Evolutionary conservation across 2,888 invertebrate species (phyloP), one percentile per base, ranked within the genome.

Genomic region (Andrena praecox): DNA sequence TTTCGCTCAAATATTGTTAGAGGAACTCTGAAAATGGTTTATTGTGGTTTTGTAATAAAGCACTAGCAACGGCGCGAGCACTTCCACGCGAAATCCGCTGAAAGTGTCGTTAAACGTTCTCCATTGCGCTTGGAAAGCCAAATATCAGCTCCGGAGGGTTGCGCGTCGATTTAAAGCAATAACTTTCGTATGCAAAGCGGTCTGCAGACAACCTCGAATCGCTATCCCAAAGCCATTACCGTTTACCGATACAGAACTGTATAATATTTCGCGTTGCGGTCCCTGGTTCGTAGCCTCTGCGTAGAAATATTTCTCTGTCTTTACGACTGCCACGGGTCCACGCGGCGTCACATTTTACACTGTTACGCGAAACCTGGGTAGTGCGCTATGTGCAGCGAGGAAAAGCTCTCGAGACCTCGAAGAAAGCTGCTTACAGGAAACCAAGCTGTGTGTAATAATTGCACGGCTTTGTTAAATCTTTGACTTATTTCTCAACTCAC

Each of bases 211-310:
- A 63, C 20, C 64, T 12, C 31, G 42, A 59, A 82, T 86, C 73
- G 80, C 80, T 73, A 73, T 80, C 59, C 68, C 52, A 48, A 59
- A 29, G 68, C 63, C 77, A 66, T 84, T 84, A 84, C 56, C 75
- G 71, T 86, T 72, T 72, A 72, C 79, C 84, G 74, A 84, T 77
- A 84, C 77, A 75, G 70, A 80, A 82, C 71, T 75, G 77, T 70
- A 82, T 82, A 86, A 87, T 77, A 86, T 86, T 33, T 66, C 69
- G 42, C 20, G 24, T 66, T 52, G 62, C 54, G 77, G 60, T 73
- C 56, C 42, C 67, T 64, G 60, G 10, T 29, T 27, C 60, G 59
- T 31, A 54, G 50, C 63, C 20, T 76, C 69, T 50, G 56, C 48
- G 6, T 16, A 60, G 71, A 62, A 71, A 66, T 77, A 77, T 54